Evolutionary conservation across 92 coral and sea anemone genomes (phyloP), one percentile per base, ranked within the genome.

Genomic region (Heliopora coerulea): DNA sequence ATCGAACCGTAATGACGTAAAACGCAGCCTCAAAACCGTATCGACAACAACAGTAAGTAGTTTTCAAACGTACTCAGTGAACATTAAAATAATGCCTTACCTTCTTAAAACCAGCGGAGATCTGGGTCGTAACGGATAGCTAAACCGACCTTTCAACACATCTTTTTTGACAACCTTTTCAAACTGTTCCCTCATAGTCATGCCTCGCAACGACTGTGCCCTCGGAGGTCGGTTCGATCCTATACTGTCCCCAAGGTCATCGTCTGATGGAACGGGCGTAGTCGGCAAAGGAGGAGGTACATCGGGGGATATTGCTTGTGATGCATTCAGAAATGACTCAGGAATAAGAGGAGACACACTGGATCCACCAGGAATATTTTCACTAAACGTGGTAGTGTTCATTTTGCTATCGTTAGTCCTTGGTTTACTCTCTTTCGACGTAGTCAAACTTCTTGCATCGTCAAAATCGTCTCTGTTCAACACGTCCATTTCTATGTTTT

Each of bases 201-300:
- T 56, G 15, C 70, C 63, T 29, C 41, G 81, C 26, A 46, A 41
- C 21, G 37, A 44, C 15, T 52, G 72, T 28, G 31, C 65, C 68
- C 80, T 75, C 18, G 82, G 74, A 33, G 81, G 67, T 7, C 59
- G 11, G 13, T 65, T 78, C 0, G 74, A 65, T 14, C 67, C 67
- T 15, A 63, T 65, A 2, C 81, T 89, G 8, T 78, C 74, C 20
- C 78, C 83, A 25, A 62, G 78, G 10, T 93, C 96, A 31, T 89
- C 96, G 61, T 90, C 98, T 39, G 96, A 90, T 39, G 98, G 98
- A 34, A 93, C 74, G 46, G 98, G 95, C 28, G 96, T 90, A 56
- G 95, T 90, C 17, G 96, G 98, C 58, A 93, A 34, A 2, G 98
- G 96, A 0, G 98, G 98, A n/a, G 96, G 95, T 9, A 79, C 84